Percentiles rank a stretch among this genome's conserved stretches.
Evolutionary conservation across 2,113 vertebrate species (phyloP).

Genomic region (Chionis minor): DNA sequence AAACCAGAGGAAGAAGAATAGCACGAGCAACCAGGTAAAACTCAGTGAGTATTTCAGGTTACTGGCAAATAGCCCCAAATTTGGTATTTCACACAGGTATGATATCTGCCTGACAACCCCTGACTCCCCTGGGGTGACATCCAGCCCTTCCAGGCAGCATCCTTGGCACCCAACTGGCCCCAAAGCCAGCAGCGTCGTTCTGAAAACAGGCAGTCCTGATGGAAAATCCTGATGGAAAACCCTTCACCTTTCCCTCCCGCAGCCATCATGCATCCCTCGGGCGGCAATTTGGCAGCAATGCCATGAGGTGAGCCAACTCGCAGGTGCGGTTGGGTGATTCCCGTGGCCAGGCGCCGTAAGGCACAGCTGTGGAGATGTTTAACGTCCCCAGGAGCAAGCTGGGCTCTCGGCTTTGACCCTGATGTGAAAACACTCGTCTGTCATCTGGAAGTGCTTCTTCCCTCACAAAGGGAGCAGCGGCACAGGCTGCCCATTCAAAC

Average conservation of each 20-base stretch:
- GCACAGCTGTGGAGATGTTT: background rate
- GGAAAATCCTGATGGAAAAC: background rate
- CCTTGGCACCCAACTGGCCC: accelerated
- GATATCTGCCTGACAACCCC: background rate
- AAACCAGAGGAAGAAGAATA: background rate
- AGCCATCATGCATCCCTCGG: accelerated
- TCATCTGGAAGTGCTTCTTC: background rate
- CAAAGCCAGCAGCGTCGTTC: accelerated
- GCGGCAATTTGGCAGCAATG: accelerated
- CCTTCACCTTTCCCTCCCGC: background rate
- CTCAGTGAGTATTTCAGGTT: background rate
- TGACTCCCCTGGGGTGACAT: background rate
- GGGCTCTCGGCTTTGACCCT: background rate
- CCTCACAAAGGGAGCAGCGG: background rate
- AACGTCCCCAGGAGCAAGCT: accelerated
- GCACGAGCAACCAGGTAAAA: background rate
- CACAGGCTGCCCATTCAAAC: background rate
- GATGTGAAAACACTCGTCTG: background rate
- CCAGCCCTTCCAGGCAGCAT: background rate
- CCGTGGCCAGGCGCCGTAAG: accelerated
- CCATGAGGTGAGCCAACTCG: accelerated
- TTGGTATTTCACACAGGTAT: background rate
- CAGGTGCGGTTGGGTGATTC: accelerated
- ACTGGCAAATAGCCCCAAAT: background rate
- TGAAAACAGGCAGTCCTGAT: accelerated